These are phyloP conservation scores for Polypterus senegalus DNA, from an alignment of 2,113 vertebrate genomes.

Conservation along the genomic window DNA sequence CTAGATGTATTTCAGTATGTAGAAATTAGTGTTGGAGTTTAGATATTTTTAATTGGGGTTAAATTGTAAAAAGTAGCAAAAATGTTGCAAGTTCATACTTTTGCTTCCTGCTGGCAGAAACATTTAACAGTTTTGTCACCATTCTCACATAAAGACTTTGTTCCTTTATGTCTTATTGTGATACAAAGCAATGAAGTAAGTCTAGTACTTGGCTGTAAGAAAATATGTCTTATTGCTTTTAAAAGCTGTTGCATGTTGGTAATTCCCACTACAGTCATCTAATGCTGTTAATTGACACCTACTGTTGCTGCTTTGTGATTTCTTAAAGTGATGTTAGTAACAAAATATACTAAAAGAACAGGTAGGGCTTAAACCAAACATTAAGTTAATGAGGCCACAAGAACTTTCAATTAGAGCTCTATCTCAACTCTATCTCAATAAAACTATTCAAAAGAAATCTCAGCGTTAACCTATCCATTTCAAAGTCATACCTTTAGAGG, in stretches of 20 bases:
- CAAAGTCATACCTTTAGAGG: too few relatives aligned
- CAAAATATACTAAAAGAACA: conserved; percentile 11
- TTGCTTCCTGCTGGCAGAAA: too few relatives aligned
- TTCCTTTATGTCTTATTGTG: conserved; percentile 48
- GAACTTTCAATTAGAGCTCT: conserved; percentile 41
- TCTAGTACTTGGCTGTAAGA: conserved; percentile 66
- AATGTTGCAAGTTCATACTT: too few relatives aligned
- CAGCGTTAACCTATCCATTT: too few relatives aligned
- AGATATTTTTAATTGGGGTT: too few relatives aligned
- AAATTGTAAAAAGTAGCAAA: too few relatives aligned
- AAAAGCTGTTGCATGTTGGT: conserved; percentile 73
- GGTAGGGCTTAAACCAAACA: conserved; percentile 1
- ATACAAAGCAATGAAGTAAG: conserved; percentile 54
- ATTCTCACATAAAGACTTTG: conserved; percentile 65
- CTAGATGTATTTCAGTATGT: too few relatives aligned
- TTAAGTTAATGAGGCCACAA: conserved; percentile 54
- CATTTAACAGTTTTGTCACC: conserved; percentile 42
- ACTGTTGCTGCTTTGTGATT: conserved; percentile 81
- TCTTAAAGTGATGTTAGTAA: conserved; percentile 43
- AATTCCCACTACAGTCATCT: conserved; percentile 68
- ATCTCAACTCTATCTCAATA: too few relatives aligned
- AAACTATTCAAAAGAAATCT: too few relatives aligned
- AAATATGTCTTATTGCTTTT: conserved; percentile 59
- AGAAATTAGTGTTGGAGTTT: too few relatives aligned
- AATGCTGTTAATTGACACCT: conserved; percentile 61